A percentile compares a stretch with the other conserved stretches of the same genome.
Conservation (phyloP, 2,113 vertebrate species). For the Nicator chloris region DNA sequence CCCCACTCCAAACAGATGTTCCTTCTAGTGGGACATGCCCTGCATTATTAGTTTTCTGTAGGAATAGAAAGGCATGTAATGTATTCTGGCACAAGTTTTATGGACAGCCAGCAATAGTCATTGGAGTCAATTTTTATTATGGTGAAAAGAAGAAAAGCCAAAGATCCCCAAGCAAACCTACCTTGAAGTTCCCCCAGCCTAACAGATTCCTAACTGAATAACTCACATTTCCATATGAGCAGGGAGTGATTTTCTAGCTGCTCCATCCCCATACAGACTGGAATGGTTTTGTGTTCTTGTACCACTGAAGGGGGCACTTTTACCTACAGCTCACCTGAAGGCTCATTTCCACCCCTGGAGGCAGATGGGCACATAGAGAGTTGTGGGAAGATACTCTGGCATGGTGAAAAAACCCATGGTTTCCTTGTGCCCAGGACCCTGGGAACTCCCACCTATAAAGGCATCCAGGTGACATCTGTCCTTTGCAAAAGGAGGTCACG, state of each 20-base stretch:
- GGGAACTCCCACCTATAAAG: not conserved
- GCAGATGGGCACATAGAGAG: fast-evolving
- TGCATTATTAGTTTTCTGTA: not conserved
- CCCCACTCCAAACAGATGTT: not conserved
- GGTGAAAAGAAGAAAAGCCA: not conserved
- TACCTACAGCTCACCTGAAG: not conserved
- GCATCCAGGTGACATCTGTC: not conserved
- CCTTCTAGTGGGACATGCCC: not conserved
- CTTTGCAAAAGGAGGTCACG: not conserved
- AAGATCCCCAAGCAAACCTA: not conserved
- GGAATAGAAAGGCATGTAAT: not conserved
- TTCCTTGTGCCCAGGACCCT: not conserved
- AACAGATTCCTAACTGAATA: not conserved
- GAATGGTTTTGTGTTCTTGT: not conserved
- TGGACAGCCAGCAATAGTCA: not conserved
- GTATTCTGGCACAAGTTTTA: not conserved
- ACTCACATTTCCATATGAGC: fast-evolving
- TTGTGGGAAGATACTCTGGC: not conserved
- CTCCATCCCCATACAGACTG: not conserved
- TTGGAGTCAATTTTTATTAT: not conserved
- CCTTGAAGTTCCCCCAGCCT: not conserved
- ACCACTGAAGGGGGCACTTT: not conserved
- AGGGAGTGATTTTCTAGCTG: not conserved
- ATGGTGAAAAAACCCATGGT: fast-evolving
- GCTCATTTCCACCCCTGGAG: not conserved